A percentile compares a stretch with the other conserved stretches of the same genome.
Conservation (phyloP, 1,140 invertebrate genomes). For the Subanguina moxae region DNA sequence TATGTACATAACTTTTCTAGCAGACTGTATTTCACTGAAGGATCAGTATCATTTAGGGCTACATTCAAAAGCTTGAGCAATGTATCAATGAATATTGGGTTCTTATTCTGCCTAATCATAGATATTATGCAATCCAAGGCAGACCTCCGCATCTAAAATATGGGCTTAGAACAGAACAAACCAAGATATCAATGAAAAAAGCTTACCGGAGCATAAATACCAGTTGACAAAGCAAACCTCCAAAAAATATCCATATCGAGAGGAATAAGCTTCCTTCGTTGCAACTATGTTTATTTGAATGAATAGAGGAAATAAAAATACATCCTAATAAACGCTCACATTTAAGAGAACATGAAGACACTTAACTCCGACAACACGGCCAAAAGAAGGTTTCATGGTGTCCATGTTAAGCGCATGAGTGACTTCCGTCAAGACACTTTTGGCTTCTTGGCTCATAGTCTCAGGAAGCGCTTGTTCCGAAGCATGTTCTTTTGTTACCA, state of each 20-base stretch:
- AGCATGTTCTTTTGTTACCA: constrained; percentile 64
- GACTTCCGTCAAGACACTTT: constrained; percentile 34
- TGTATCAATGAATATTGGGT: constrained; percentile 10
- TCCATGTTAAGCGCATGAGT: constrained; percentile 45
- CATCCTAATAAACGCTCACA: constrained; percentile 16
- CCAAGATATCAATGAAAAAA: not conserved
- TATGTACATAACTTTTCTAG: constrained; percentile 14
- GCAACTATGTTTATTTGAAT: too few species aligned
- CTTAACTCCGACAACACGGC: constrained; percentile 27
- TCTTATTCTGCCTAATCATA: constrained; percentile 15
- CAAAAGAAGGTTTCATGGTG: constrained; percentile 46
- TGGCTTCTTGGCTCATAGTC: constrained; percentile 14
- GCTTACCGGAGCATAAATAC: constrained; percentile 29
- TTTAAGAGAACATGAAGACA: constrained; percentile 30
- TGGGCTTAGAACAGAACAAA: not conserved
- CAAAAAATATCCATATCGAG: constrained; percentile 39
- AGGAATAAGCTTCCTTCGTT: constrained; percentile 36
- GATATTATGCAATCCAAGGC: constrained; percentile 24
- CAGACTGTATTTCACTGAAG: constrained; percentile 17
- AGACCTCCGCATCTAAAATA: constrained; percentile 18
- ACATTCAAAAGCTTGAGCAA: constrained; percentile 24
- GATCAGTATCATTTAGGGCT: constrained; percentile 18
- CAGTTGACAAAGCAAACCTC: constrained; percentile 29
- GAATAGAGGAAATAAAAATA: too few species aligned
- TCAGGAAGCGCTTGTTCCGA: constrained; percentile 20